phyloP scores from a whole-genome alignment of 1,140 invertebrate genomes.

The Argopecten irradians region DNA sequence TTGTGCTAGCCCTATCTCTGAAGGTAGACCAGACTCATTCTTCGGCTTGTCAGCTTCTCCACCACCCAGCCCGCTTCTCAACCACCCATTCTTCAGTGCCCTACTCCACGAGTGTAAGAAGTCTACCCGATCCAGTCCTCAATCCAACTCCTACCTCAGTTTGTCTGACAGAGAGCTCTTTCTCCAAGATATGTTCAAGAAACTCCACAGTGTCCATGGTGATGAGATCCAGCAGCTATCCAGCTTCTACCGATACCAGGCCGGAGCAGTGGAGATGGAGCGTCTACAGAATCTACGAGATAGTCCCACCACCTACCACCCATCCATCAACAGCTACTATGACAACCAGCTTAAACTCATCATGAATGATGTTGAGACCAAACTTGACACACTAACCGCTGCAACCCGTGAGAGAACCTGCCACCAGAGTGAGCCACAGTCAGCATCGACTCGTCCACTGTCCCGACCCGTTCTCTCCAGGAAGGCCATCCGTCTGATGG shows the following conservation, averaged over 20 bases:
- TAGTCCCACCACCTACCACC: slow-evolving; percentile 41
- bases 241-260: slow-evolving; percentile 57
- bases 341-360: slow-evolving; percentile 56
- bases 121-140: background rate
- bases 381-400: background rate
- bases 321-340: slow-evolving; percentile 52
- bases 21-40: background rate
- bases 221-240: slow-evolving; percentile 54
- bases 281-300: slow-evolving; percentile 52
- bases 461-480: slow-evolving; percentile 28
- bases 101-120: background rate
- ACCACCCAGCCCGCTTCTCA: background rate
- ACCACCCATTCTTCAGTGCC: background rate
- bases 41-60: background rate
- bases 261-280: slow-evolving; percentile 56
- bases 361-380: slow-evolving; percentile 66
- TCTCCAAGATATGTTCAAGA: slow-evolving; percentile 51
- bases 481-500: slow-evolving; percentile 30
- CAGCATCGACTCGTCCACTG: background rate
- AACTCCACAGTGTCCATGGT: slow-evolving; percentile 38
- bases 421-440: background rate
- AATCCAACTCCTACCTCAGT: background rate
- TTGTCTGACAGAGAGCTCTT: slow-evolving; percentile 51
- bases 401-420: slow-evolving; percentile 59
- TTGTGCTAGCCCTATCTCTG: background rate